Percentiles rank a stretch among this genome's conserved stretches.
These are phyloP conservation scores for Setophaga kirtlandii DNA, from an alignment of 2,113 vertebrate species.

Conservation along the genomic window DNA sequence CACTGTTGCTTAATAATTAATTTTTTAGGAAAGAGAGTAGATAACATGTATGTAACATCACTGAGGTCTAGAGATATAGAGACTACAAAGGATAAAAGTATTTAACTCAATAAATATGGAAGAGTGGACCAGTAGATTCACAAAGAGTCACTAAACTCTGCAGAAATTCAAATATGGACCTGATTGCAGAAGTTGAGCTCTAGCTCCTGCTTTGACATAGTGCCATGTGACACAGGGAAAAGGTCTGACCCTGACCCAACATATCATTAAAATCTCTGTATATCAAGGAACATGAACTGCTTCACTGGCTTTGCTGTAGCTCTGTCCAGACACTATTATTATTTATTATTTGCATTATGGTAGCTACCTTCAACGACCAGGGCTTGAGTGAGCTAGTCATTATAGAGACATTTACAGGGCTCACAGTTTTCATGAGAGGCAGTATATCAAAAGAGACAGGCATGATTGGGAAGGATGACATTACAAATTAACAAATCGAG, in stretches of 20 bases:
- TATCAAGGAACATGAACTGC: neutral
- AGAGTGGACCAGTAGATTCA: neutral
- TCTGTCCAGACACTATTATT: neutral
- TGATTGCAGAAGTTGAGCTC: neutral
- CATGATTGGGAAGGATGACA: neutral
- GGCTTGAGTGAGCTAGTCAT: neutral
- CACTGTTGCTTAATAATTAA: neutral
- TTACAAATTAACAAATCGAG: neutral
- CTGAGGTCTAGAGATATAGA: neutral
- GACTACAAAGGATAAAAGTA: neutral
- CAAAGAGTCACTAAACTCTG: neutral
- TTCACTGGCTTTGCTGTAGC: neutral
- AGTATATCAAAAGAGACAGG: constrained; percentile 30
- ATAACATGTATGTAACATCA: neutral
- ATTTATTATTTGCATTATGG: constrained; percentile 40
- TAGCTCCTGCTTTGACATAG: neutral
- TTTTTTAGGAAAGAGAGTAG: neutral
- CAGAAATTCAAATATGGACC: neutral
- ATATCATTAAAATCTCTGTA: neutral
- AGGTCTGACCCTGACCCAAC: neutral
- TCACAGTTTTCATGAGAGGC: neutral
- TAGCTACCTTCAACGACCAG: neutral
- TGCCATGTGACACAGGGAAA: neutral
- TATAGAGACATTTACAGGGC: constrained; percentile 18
- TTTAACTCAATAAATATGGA: neutral